Percentiles rank a stretch among this genome's conserved stretches.
Evolutionary conservation across 1,140 invertebrate species (phyloP).

Genomic region (Drosophila watanabei): DNA sequence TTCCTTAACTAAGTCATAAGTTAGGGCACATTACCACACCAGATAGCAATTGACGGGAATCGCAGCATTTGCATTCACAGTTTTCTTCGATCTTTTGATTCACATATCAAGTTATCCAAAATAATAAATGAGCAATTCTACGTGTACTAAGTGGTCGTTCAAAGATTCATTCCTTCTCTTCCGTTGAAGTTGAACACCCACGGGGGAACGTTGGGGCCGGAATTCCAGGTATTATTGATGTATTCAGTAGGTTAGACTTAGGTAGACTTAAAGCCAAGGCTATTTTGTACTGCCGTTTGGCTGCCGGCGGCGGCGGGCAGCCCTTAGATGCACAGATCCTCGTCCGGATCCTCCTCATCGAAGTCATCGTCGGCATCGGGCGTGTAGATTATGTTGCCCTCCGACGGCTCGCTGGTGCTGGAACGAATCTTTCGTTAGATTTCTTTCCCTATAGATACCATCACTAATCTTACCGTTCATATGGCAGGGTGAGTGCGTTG

Average conservation of each 20-base stretch:
- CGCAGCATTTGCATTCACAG: constrained; percentile 30
- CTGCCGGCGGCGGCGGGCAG: constrained; percentile 28
- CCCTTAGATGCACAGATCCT: constrained; percentile 72
- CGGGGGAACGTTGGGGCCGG: constrained; percentile 22
- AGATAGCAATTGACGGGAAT: constrained; percentile 35
- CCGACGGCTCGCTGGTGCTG: constrained; percentile 68
- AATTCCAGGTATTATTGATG: constrained; percentile 42
- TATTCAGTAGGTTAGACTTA: constrained; percentile 54
- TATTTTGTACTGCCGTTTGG: constrained; percentile 77
- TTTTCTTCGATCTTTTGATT: constrained; percentile 48
- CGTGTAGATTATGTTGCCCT: constrained; percentile 86
- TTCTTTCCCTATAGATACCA: not conserved
- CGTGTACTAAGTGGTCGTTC: constrained; percentile 36
- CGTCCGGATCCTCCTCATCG: constrained; percentile 88
- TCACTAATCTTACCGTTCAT: constrained; percentile 70
- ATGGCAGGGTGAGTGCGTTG: constrained; percentile 83
- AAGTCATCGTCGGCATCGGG: constrained; percentile 87
- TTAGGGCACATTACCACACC: constrained; percentile 28
- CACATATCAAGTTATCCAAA: constrained; percentile 55
- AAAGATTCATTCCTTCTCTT: constrained; percentile 25
- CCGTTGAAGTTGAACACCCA: constrained; percentile 9
- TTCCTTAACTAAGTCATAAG: constrained; percentile 53
- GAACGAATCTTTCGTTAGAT: not conserved
- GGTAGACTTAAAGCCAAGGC: constrained; percentile 79
- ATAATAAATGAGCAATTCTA: constrained; percentile 58